Evolutionary conservation across 2,888 invertebrate species (phyloP).

Genomic region (Aelia acuminata): DNA sequence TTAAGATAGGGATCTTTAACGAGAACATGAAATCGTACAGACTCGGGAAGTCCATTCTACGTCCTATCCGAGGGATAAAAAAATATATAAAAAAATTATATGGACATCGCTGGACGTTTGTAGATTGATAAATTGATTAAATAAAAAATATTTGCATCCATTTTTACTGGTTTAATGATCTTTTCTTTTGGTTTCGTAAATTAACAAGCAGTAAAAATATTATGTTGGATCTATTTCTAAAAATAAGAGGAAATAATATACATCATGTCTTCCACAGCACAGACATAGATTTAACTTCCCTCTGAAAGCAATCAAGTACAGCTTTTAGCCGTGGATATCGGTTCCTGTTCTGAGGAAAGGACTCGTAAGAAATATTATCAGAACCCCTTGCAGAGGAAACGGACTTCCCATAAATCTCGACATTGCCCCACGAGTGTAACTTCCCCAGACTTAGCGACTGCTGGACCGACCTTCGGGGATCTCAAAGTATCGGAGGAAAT

Average conservation of each 20-base stretch:
- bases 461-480: neutral
- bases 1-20: no score
- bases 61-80: no score
- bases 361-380: neutral
- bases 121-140: no score
- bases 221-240: neutral
- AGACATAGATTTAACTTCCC: neutral
- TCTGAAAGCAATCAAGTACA: neutral
- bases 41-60: no score
- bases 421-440: neutral
- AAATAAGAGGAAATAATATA: neutral
- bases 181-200: no score
- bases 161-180: no score
- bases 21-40: no score
- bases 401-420: neutral
- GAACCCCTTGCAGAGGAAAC: neutral
- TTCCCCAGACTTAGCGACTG: neutral
- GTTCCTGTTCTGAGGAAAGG: neutral
- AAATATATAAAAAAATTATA: no score
- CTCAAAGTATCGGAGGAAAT: conserved; percentile 31
- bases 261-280: neutral
- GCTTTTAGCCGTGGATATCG: neutral
- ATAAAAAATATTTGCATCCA: no score
- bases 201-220: no score
- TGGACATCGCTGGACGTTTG: no score